Evolutionary conservation across 2,888 invertebrate genomes (phyloP), one percentile per base, ranked within the genome.

Genomic region (Tineola bisselliella): DNA sequence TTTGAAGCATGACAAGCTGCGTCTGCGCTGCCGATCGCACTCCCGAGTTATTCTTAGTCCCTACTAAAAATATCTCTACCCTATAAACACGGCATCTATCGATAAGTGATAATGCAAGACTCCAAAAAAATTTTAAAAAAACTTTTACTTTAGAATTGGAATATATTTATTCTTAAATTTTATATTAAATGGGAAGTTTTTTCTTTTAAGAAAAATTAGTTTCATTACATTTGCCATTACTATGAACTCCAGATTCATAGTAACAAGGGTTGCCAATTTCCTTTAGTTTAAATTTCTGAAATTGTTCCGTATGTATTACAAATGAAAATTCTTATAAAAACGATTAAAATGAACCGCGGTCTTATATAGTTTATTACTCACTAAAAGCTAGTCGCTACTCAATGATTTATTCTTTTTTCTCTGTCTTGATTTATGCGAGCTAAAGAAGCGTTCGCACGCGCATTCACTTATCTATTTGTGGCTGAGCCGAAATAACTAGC

Each of bases 401-500:
- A 70, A 70, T 75, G 70, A 73, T 75, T 73, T 74, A 72, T 74
- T 69, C 64, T 72, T 76, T 75, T 74, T 76, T 73, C 68, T 66
- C 60, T 66, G 67, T 66, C 66, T 69, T 72, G 71, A 74, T 79
- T 76, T 76, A 77, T 72, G 70, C 68, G 69, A 63, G 69, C 67
- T 71, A 73, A 75, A 77, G 72, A 76, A 74, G 69, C 75, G 73
- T 75, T 74, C 70, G 71, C 69, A 70, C 68, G 66, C 70, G 66
- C 71, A 69, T 70, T 67, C 66, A 66, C 66, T 71, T 72, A 68
- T 79, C 76, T 82, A 79, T 81, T 83, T 81, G 72, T 68, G 73
- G 75, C 70, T 69, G 63, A 66, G 75, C 75, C 72, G 68, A 79
- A 80, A 80, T 79, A 80, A 77, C 77, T 73, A 69, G 73, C 72